Base-by-base conservation (phyloP, 2,888 invertebrate genomes). In the Lycocerus yunnanus region DNA sequence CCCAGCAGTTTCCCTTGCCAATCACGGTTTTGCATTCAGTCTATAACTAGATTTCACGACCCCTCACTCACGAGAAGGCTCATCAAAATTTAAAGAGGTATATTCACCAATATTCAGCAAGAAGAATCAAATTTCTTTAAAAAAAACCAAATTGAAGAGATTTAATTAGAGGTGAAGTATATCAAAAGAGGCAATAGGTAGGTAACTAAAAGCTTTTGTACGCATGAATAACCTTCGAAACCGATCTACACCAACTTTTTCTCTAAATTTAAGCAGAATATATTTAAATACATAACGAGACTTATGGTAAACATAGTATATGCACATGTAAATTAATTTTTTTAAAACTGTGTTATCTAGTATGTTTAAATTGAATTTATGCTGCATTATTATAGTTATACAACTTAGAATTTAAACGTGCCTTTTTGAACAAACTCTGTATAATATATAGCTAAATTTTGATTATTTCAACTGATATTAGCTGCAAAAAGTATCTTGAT, bases 11-110 rank as follows among this genome's bases (percentile, higher is more conserved):
- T 82, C 82, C 82, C 84, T 80, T 84, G 84, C 85, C 85, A 84
- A 85, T 84, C 84, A 85, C 81, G 79, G 79, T 73, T 75, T 72
- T 81, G 81, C 82, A 84, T 85, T 85, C 84, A 85, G 83, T 82
- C 82, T 83, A 82, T 85, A 85, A 85, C 84, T 83, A 83, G 83
- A 83, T 85, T 84, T 84, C 73, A 65, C 71, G 70, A 75, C 77
- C 79, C 80, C 75, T 70, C 69, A 68, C 68, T 70, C 73, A 70
- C 72, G 73, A 73, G 66, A 21, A 71, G 66, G 71, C 74, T 74
- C 74, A 76, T 77, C 75, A 74, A 77, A 77, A 75, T 75, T 70
- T 75, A 73, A 75, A 75, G 70, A 72, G 72, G 72, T 72, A 70
- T 70, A 70, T 71, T 76, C 68, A 69, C 65, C 70, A 68, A 73